Evolutionary conservation across 2,888 invertebrate species (phyloP).

Genomic region (Dynastes hyllus): DNA sequence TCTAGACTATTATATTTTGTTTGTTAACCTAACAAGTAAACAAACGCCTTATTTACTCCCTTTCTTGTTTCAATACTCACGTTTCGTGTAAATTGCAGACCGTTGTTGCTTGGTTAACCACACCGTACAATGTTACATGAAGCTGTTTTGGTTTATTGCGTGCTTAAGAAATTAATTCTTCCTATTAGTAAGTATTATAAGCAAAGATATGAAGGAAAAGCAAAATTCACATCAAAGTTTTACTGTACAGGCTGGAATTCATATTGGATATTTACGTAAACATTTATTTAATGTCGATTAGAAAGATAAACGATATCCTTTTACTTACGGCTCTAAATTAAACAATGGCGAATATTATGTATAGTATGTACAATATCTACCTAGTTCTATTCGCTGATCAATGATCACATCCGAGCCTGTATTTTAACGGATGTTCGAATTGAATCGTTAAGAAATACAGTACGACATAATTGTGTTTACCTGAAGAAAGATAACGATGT

Average conservation of each 20-base stretch:
- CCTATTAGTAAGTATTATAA: too few species aligned
- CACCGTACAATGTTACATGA: too few species aligned
- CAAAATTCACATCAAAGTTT: neutral
- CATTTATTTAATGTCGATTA: constrained; percentile 1
- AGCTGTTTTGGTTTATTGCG: too few species aligned
- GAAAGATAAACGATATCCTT: neutral
- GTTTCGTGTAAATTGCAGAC: too few species aligned
- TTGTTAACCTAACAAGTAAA: too few species aligned
- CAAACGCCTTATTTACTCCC: too few species aligned
- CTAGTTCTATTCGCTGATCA: neutral
- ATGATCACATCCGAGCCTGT: neutral
- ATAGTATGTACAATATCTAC: too few species aligned
- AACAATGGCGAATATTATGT: neutral
- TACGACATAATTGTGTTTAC: neutral
- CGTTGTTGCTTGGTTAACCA: too few species aligned
- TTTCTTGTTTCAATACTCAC: too few species aligned
- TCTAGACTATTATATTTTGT: too few species aligned
- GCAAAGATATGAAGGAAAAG: neutral
- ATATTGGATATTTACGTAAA: neutral
- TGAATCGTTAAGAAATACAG: neutral
- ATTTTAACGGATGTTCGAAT: neutral
- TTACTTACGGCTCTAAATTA: neutral
- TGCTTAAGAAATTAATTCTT: too few species aligned
- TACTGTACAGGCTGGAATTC: neutral
- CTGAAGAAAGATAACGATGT: neutral